Percentiles rank a stretch among this genome's conserved stretches.
phyloP scores from a whole-genome alignment of 2,888 invertebrate genomes.

The Dorcus parallelipipedus region DNA sequence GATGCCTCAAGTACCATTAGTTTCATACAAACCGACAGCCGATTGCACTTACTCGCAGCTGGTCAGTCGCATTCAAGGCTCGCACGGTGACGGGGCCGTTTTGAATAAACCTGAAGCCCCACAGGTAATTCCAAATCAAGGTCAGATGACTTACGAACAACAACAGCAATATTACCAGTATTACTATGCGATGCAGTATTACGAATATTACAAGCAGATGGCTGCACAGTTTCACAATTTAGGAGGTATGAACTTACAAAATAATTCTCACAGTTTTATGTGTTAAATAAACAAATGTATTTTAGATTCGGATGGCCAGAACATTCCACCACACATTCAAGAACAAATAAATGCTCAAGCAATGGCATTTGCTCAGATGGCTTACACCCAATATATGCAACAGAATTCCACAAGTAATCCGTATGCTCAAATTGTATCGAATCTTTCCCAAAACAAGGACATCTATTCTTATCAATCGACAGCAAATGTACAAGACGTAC shows the following conservation, averaged over 20 bases:
- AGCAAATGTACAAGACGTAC: conserved; percentile 2
- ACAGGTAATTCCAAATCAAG: conserved; percentile 28
- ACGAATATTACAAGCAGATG: conserved; percentile 46
- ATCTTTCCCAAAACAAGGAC: conserved; percentile 39
- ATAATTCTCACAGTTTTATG: neutral
- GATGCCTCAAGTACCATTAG: conserved; percentile 47
- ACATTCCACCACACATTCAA: conserved; percentile 12
- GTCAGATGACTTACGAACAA: conserved; percentile 40
- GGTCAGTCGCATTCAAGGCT: conserved; percentile 78
- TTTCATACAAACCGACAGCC: conserved; percentile 76
- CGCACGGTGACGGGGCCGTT: conserved; percentile 15
- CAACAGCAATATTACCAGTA: conserved; percentile 46
- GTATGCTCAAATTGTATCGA: conserved; percentile 46
- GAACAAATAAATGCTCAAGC: conserved; percentile 27
- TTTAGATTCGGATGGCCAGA: conserved; percentile 17
- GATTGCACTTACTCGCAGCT: conserved; percentile 87
- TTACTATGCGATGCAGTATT: conserved; percentile 45
- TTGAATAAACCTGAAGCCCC: conserved; percentile 6
- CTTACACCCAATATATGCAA: conserved; percentile 42
- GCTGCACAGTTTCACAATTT: conserved; percentile 29
- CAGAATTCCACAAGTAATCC: conserved; percentile 35
- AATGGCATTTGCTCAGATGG: conserved; percentile 29
- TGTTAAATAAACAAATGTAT: too few species aligned
- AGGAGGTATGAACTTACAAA: conserved; percentile 8
- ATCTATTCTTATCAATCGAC: conserved; percentile 30